Base-by-base conservation (phyloP, 2,797 vertebrate species). In the Sebastes itinus region DNA sequence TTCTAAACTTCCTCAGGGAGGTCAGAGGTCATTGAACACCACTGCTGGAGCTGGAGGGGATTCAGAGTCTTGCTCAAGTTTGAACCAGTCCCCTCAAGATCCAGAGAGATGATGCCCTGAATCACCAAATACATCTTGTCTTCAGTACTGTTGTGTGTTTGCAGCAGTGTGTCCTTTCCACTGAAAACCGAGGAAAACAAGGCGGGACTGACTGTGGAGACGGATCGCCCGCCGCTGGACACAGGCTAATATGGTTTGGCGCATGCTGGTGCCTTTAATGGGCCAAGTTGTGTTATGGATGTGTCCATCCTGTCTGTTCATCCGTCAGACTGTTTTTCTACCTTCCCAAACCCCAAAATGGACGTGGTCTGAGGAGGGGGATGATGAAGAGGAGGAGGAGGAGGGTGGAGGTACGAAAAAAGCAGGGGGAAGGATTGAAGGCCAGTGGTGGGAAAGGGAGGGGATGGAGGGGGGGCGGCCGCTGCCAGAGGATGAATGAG, bases 401-500 rank as follows among this genome's bases (percentile, higher is more conserved):
- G 78, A 75, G 69, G 84, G 71, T 55, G 62, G 59, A 77, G 27
- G 68, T 81, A 86, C 46, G 73, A 92, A 90, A 92, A 92, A 92
- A 90, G 85, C 74, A 49, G 46, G 35, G 85, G 83, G 75, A 79
- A 82, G 88, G 85, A 83, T 54, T 88, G 88, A 90, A 87, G 85
- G 88, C 83, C 80, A 83, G 81, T 33, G 70, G 80, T 65, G 61
- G 82, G 70, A 65, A 77, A 69, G 62, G 78, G 66, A 30, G 76
- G 49, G 68, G 60, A 70, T 55, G 75, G 58, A 64, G 60, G 72
- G 54, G 80, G 35, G 12, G 81, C 33, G 20, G 73, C 73, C 33
- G 72, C 86, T 76, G 75, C 90, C 55, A 75, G 80, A 75, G 90
- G 86, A 90, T 95, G 95, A 96, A 96, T 95, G 94, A 93, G 87